A percentile compares a stretch with the other conserved stretches of the same genome.
phyloP scores from a whole-genome alignment of 1,140 invertebrate species.

The Coptotermes formosanus region DNA sequence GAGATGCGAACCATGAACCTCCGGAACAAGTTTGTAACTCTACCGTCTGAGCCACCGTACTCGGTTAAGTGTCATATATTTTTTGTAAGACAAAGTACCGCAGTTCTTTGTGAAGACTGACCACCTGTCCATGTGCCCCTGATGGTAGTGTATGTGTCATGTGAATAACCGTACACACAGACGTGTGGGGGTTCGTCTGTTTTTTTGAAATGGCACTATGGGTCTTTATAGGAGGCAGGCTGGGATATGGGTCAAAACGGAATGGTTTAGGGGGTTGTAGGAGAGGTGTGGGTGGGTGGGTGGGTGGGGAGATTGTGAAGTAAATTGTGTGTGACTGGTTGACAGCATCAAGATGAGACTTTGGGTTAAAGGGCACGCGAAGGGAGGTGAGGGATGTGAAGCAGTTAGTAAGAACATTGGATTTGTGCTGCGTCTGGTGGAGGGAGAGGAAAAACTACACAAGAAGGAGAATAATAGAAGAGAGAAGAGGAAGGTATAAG shows the following conservation, averaged over 20 bases:
- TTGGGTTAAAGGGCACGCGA: constrained; percentile 3
- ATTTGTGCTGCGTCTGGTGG: neutral
- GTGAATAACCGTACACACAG: neutral
- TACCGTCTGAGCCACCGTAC: too few relatives aligned
- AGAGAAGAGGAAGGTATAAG: neutral
- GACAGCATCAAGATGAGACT: constrained; percentile 25
- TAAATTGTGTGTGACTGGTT: constrained; percentile 29
- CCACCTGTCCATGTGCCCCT: too few relatives aligned
- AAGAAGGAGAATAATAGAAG: too few relatives aligned
- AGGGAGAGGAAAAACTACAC: neutral
- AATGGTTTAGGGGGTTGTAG: neutral
- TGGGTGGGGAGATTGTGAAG: constrained; percentile 6
- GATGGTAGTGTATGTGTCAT: neutral
- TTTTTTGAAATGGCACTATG: neutral
- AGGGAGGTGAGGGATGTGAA: neutral
- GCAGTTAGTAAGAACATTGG: constrained; percentile 7
- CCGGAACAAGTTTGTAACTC: too few relatives aligned
- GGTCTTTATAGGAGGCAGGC: neutral
- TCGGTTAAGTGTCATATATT: too few relatives aligned
- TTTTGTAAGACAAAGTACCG: too few relatives aligned
- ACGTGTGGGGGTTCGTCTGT: neutral
- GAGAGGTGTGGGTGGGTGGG: neutral
- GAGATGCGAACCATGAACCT: too few relatives aligned
- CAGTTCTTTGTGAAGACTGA: too few relatives aligned
- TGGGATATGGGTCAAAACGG: neutral